phyloP scores from a whole-genome alignment of 2,797 vertebrate genomes.

The Macroramphosus scolopax region DNA sequence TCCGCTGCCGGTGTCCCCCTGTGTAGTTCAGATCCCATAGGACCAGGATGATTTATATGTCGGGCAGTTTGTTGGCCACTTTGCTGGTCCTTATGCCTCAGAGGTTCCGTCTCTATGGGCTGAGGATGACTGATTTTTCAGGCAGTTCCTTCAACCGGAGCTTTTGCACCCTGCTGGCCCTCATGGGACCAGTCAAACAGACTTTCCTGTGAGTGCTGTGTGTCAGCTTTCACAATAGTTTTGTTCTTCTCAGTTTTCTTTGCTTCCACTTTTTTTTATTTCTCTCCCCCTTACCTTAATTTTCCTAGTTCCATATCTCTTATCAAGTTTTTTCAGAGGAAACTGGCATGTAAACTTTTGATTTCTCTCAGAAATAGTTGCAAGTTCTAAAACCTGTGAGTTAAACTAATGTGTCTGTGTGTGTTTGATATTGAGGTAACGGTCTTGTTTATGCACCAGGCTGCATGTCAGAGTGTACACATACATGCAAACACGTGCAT shows the following conservation, averaged over 20 bases:
- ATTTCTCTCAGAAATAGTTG: conserved; percentile 33
- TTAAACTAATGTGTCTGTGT: conserved; percentile 21
- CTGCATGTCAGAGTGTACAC: no score
- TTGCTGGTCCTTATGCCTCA: conserved; percentile 33
- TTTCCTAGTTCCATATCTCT: conserved; percentile 27
- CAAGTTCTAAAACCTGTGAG: conserved; percentile 42
- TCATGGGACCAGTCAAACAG: conserved; percentile 34
- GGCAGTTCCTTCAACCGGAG: conserved; percentile 17
- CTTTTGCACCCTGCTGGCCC: conserved; percentile 26
- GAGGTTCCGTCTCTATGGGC: conserved; percentile 48
- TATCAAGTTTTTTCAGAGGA: conserved; percentile 47
- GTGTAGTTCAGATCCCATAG: conserved; percentile 38
- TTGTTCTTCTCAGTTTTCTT: conserved; percentile 24
- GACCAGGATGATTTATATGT: conserved; percentile 64
- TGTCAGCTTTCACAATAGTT: conserved; percentile 38
- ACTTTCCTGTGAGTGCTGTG: conserved; percentile 28
- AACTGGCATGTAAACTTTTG: conserved; percentile 24
- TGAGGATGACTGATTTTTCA: conserved; percentile 58
- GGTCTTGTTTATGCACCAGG: conserved; percentile 1
- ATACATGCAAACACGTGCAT: no score
- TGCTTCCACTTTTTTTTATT: conserved; percentile 19
- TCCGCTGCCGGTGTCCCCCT: conserved; percentile 61
- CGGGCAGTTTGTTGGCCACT: conserved; percentile 60
- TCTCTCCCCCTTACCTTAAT: conserved; percentile 5
- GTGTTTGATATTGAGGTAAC: neutral